Conservation (phyloP, 2,888 invertebrate species). For the Pterobdella sp. region DNA sequence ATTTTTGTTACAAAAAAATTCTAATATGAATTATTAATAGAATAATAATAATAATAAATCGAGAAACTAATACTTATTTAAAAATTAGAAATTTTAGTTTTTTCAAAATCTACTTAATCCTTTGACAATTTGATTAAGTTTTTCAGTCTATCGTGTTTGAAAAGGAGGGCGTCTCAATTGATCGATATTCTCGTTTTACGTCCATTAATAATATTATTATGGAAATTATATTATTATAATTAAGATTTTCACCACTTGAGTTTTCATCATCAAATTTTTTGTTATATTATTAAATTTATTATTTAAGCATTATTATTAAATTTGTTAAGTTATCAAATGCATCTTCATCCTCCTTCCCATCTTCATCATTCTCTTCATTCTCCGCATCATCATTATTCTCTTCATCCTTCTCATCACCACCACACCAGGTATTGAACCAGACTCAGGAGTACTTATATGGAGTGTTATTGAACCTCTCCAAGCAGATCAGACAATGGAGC, state of each 20-base stretch:
- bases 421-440: constrained; percentile 44
- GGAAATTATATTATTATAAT: not conserved
- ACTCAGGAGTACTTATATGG: constrained; percentile 81
- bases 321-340: not conserved
- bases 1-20: no score
- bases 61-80: no score
- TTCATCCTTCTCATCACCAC: not conserved
- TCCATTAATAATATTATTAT: no score
- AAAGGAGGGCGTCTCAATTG: no score
- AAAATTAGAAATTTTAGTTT: not conserved
- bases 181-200: no score
- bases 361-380: not conserved
- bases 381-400: not conserved
- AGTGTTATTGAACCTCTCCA: constrained; percentile 89
- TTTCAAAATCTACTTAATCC: not conserved
- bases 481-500: constrained; percentile 62
- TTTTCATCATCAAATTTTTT: not conserved
- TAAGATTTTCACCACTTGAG: not conserved
- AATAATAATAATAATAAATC: no score
- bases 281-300: not conserved
- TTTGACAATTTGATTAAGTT: not conserved
- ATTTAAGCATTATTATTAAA: not conserved
- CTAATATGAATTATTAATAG: no score
- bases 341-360: not conserved
- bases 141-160: not conserved